Conservation (phyloP, 2,113 vertebrate genomes). For the Pithys albifrons region DNA sequence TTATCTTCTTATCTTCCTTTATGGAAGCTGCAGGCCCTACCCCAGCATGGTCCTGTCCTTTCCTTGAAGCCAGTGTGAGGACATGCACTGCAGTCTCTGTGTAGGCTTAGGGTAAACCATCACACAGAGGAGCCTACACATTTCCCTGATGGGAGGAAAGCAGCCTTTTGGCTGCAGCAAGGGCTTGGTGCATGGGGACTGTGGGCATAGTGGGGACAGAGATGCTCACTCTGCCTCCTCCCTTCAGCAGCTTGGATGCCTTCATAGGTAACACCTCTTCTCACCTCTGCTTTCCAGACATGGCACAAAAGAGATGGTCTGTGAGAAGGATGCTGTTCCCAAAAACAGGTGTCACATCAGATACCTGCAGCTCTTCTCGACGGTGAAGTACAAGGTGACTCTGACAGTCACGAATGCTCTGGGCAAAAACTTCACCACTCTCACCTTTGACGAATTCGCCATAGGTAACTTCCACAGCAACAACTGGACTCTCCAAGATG, state of each 20-base stretch:
- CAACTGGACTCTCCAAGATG: not conserved
- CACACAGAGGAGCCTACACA: not conserved
- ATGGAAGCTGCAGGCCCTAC: not conserved
- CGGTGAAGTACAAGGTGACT: slow-evolving; percentile 90
- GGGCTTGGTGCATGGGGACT: too few relatives aligned
- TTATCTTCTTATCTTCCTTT: not conserved
- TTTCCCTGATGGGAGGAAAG: not conserved
- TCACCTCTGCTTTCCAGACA: slow-evolving; percentile 74
- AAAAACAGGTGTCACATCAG: slow-evolving; percentile 94
- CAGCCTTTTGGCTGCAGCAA: not conserved
- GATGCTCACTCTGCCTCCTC: not conserved
- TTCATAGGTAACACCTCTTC: not conserved
- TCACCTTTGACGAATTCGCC: slow-evolving; percentile 88
- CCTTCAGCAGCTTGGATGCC: not conserved
- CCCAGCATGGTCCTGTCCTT: not conserved
- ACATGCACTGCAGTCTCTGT: not conserved
- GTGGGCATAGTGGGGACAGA: rapidly evolving
- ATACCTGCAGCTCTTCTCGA: slow-evolving; percentile 93
- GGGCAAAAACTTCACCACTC: slow-evolving; percentile 81
- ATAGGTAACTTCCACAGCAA: slow-evolving; percentile 80
- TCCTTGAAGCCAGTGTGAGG: not conserved
- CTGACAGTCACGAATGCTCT: slow-evolving; percentile 89
- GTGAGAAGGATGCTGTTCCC: slow-evolving; percentile 84
- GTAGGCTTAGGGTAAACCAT: not conserved
- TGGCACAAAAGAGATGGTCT: slow-evolving; percentile 85